Percentiles rank a stretch among this genome's conserved stretches.
Evolutionary conservation across 2,888 invertebrate genomes (phyloP).

Genomic region (Chymomyza amoena): DNA sequence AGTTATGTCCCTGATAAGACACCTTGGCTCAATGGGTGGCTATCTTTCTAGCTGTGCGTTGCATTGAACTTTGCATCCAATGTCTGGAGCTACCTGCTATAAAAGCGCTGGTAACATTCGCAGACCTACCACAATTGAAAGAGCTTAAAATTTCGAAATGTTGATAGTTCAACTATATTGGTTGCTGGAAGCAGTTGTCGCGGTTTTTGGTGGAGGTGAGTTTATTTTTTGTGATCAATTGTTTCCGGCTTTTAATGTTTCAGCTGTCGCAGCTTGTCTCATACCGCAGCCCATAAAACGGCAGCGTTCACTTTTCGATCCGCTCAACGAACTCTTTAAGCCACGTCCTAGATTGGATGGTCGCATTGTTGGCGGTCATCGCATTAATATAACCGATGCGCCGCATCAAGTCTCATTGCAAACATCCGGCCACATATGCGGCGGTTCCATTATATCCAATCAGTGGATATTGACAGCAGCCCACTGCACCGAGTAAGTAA

Average conservation of each 20-base stretch:
- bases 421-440: slow-evolving; percentile 75
- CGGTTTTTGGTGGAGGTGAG: slow-evolving; percentile 46
- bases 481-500: slow-evolving; percentile 77
- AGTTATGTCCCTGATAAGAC: slow-evolving; percentile 32
- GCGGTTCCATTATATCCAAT: slow-evolving; percentile 76
- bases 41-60: slow-evolving; percentile 25
- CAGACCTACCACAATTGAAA: neutral
- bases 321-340: slow-evolving; percentile 10
- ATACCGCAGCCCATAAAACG: slow-evolving; percentile 60
- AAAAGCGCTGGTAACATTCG: slow-evolving; percentile 30
- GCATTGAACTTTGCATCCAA: neutral
- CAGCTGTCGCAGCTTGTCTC: slow-evolving; percentile 48
- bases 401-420: slow-evolving; percentile 78
- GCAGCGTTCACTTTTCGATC: slow-evolving; percentile 32
- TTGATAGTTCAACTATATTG: slow-evolving; percentile 31
- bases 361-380: slow-evolving; percentile 77
- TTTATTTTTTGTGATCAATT: neutral
- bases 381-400: slow-evolving; percentile 77
- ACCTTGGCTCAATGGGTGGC: slow-evolving; percentile 34
- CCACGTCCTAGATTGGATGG: slow-evolving; percentile 75
- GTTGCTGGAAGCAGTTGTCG: slow-evolving; percentile 36
- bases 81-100: slow-evolving; percentile 29
- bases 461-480: slow-evolving; percentile 78
- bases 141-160: slow-evolving; percentile 29
- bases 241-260: neutral